A percentile compares a stretch with the other conserved stretches of the same genome.
Evolutionary conservation across 2,113 vertebrate genomes (phyloP).

Genomic region (Sprattus sprattus): DNA sequence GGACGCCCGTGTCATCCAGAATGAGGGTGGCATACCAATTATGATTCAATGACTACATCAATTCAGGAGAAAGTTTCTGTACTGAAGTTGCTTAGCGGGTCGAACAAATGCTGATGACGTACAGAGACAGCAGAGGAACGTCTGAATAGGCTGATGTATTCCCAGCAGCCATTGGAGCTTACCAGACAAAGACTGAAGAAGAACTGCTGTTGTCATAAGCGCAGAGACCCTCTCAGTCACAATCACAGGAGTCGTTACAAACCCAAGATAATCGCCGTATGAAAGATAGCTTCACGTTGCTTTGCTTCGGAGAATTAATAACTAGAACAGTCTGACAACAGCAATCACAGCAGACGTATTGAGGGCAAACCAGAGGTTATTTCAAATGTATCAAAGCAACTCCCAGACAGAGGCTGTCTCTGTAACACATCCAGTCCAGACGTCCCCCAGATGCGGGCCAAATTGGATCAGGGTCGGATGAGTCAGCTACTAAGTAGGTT

Average conservation of each 20-base stretch:
- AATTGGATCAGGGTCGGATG: background rate
- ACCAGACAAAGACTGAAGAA: background rate
- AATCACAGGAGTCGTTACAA: too few relatives aligned
- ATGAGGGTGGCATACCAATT: background rate
- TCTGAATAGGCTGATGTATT: background rate
- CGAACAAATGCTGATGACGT: background rate
- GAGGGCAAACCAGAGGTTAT: too few relatives aligned
- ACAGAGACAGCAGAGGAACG: background rate
- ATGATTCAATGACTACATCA: background rate
- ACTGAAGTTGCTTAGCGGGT: too few relatives aligned
- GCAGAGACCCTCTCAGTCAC: too few relatives aligned
- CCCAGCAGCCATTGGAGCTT: background rate
- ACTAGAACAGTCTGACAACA: too few relatives aligned
- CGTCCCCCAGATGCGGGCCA: background rate
- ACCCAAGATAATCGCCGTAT: too few relatives aligned
- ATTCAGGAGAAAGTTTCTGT: background rate
- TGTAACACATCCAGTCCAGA: background rate
- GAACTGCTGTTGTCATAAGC: too few relatives aligned
- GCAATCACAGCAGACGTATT: too few relatives aligned
- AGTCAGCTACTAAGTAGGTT: constrained; percentile 4
- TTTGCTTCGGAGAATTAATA: too few relatives aligned
- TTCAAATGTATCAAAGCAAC: background rate
- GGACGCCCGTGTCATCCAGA: background rate
- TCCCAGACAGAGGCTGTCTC: background rate
- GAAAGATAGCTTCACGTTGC: too few relatives aligned